Conservation (phyloP, 1,140 invertebrate species). For the Nymphalis io region DNA sequence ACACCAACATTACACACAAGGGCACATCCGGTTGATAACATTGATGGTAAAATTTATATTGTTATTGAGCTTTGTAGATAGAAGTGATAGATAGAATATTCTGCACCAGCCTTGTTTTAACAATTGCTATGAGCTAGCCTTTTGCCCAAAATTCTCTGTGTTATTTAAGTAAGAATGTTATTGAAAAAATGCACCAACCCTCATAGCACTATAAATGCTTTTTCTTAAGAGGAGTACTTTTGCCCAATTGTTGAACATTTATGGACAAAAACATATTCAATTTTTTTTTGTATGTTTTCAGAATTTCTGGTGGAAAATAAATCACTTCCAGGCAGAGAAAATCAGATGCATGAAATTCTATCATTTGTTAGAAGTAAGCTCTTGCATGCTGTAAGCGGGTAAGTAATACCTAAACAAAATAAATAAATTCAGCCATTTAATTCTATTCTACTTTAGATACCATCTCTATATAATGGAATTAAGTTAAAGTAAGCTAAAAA, state of each 20-base stretch:
- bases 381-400: slow-evolving; percentile 66
- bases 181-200: background rate
- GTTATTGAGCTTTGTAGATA: too few relatives aligned
- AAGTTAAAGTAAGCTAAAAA: too few relatives aligned
- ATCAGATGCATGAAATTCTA: slow-evolving; percentile 68
- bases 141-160: background rate
- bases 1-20: slow-evolving; percentile 70
- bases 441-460: background rate
- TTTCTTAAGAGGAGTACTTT: too few relatives aligned
- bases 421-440: too few relatives aligned
- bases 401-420: slow-evolving; percentile 37
- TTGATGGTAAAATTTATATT: slow-evolving; percentile 56
- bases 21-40: slow-evolving; percentile 66
- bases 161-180: background rate
- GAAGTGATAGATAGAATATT: too few relatives aligned
- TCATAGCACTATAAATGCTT: too few relatives aligned
- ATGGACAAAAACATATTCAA: too few relatives aligned
- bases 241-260: too few relatives aligned
- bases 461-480: too few relatives aligned
- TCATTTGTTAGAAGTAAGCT: slow-evolving; percentile 68
- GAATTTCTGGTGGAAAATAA: slow-evolving; percentile 63
- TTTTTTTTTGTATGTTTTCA: slow-evolving; percentile 40
- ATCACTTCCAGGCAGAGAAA: slow-evolving; percentile 67
- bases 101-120: too few relatives aligned
- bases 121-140: background rate